phyloP scores from a whole-genome alignment of 1,140 invertebrate species.

The Procambarus clarkii region DNA sequence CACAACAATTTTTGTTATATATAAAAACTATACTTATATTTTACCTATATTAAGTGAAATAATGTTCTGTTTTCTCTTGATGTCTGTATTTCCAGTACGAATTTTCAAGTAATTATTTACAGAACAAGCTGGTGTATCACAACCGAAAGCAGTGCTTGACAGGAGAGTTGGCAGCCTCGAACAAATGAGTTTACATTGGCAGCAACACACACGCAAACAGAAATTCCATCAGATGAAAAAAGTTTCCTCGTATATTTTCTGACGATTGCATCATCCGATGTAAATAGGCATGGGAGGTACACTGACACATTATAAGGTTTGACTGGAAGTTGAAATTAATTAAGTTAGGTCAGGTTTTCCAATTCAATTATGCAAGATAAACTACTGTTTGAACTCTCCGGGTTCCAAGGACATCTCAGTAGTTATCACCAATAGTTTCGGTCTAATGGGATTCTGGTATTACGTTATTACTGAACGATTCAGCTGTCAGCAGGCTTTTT shows the following conservation, averaged over 20 bases:
- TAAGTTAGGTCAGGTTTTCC: background rate
- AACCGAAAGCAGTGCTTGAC: background rate
- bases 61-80: background rate
- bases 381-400: no score
- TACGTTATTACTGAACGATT: no score
- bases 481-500: no score
- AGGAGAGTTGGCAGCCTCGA: background rate
- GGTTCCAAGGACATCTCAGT: no score
- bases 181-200: background rate
- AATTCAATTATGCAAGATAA: background rate
- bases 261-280: background rate
- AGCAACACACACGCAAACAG: background rate
- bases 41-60: background rate
- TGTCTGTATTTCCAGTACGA: background rate
- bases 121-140: background rate
- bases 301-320: background rate
- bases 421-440: no score
- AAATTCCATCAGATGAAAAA: background rate
- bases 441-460: no score
- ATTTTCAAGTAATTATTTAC: background rate
- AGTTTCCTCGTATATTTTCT: background rate
- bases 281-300: background rate
- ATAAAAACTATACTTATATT: no score
- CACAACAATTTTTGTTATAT: no score
- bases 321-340: background rate